Evolutionary conservation across 2,888 invertebrate genomes (phyloP).

Genomic region (Sabatieria punctata): DNA sequence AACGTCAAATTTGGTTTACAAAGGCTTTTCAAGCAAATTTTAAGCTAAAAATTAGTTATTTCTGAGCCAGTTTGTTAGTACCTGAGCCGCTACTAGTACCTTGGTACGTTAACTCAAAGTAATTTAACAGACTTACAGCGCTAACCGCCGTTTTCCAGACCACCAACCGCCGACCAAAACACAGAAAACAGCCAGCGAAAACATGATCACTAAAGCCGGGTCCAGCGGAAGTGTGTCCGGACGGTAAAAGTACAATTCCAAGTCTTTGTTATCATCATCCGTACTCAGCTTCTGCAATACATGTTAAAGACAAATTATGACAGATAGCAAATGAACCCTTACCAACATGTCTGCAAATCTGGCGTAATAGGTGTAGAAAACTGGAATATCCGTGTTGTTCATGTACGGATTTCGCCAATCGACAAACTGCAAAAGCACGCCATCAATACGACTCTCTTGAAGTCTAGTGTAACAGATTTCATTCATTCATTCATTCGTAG

Average conservation of each 20-base stretch:
- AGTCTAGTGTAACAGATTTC: no score
- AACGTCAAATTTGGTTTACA: no score
- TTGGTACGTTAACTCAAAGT: no score
- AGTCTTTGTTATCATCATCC: not conserved
- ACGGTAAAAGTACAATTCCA: conserved; percentile 16
- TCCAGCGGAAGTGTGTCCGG: conserved; percentile 16
- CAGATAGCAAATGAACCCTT: no score
- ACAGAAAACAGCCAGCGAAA: conserved; percentile 22
- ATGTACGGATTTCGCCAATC: not conserved
- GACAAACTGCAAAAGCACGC: not conserved
- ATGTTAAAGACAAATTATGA: no score
- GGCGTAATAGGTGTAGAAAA: not conserved
- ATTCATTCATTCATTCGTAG: no score
- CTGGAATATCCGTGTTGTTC: not conserved
- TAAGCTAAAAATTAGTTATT: no score
- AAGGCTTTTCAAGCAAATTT: no score
- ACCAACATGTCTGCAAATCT: no score
- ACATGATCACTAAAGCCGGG: conserved; percentile 18
- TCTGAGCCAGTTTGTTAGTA: no score
- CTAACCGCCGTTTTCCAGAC: conserved; percentile 11
- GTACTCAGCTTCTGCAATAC: not conserved
- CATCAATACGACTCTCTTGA: no score
- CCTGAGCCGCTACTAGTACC: no score
- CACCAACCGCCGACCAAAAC: conserved; percentile 20
- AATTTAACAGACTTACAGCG: conserved; percentile 2